Conservation (phyloP, 2,888 invertebrate genomes). For the Lasioglossum calceatum region DNA sequence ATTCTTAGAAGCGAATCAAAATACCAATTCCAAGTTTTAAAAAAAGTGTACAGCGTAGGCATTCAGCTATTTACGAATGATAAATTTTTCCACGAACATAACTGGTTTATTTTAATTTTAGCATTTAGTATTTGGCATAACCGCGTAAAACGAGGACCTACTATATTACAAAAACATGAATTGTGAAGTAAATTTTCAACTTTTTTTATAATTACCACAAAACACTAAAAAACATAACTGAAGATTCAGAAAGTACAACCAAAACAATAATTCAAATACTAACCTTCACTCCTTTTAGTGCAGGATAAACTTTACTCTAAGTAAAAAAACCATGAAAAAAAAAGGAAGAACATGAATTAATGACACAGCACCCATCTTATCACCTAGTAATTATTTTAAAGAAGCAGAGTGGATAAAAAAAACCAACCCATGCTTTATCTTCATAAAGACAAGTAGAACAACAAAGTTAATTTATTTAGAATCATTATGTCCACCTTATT, state of each 20-base stretch:
- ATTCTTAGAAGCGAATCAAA: too few relatives aligned
- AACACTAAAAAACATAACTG: not conserved
- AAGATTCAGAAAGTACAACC: not conserved
- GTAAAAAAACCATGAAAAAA: constrained; percentile 24
- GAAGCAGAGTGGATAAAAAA: not conserved
- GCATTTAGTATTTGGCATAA: too few relatives aligned
- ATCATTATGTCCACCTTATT: not conserved
- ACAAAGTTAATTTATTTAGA: not conserved
- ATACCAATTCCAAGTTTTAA: too few relatives aligned
- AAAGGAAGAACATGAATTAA: not conserved
- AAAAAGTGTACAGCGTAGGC: too few relatives aligned
- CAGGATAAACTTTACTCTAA: constrained; percentile 24
- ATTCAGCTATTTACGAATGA: too few relatives aligned
- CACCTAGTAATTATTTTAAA: not conserved
- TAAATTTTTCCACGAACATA: too few relatives aligned
- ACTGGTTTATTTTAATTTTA: too few relatives aligned
- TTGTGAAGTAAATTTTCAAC: not conserved
- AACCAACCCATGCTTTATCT: not conserved
- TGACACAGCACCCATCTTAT: not conserved
- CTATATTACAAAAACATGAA: not conserved
- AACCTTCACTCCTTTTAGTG: constrained; percentile 29
- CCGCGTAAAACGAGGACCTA: too few relatives aligned
- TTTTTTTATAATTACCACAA: not conserved
- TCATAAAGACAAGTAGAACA: not conserved
- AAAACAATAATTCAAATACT: constrained; percentile 15